phyloP scores from a whole-genome alignment of 2,888 invertebrate genomes.

The Chrysolina oricalcia region DNA sequence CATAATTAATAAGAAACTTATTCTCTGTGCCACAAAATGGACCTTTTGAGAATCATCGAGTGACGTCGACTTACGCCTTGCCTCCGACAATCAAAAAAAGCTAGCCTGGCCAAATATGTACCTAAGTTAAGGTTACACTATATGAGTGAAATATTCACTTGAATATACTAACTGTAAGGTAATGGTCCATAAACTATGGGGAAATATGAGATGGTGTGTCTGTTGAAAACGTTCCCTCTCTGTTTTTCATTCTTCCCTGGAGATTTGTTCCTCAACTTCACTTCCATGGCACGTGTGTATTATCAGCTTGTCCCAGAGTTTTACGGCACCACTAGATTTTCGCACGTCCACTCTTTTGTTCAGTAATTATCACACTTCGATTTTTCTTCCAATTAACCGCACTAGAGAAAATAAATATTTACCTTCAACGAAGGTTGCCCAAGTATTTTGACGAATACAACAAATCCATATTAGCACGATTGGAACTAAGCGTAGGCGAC shows the following conservation, averaged over 20 bases:
- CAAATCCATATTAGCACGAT: slow-evolving; percentile 7
- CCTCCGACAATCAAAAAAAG: too few species aligned
- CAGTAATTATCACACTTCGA: slow-evolving; percentile 5
- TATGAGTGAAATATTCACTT: slow-evolving; percentile 15
- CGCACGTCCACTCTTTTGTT: background rate
- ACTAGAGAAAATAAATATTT: slow-evolving; percentile 17
- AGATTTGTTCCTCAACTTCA: slow-evolving; percentile 65
- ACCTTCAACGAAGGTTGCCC: slow-evolving; percentile 18
- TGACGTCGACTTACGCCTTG: too few species aligned
- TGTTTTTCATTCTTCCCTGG: slow-evolving; percentile 60
- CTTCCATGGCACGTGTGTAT: slow-evolving; percentile 52
- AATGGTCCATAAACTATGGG: slow-evolving; percentile 84
- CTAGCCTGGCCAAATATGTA: too few species aligned
- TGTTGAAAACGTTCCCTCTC: slow-evolving; percentile 61
- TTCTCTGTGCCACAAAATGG: too few species aligned
- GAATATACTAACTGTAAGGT: slow-evolving; percentile 82
- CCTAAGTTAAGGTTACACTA: too few species aligned
- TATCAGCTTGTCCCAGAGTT: background rate
- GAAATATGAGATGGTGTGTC: slow-evolving; percentile 75
- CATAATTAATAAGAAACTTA: too few species aligned
- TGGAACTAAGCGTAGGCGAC: background rate
- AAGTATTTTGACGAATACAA: slow-evolving; percentile 9
- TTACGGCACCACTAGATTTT: background rate
- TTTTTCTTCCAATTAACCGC: slow-evolving; percentile 5
- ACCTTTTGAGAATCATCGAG: too few species aligned